A percentile compares a stretch with the other conserved stretches of the same genome.
phyloP scores from a whole-genome alignment of 2,888 invertebrate genomes.

The Xylocampa areola region DNA sequence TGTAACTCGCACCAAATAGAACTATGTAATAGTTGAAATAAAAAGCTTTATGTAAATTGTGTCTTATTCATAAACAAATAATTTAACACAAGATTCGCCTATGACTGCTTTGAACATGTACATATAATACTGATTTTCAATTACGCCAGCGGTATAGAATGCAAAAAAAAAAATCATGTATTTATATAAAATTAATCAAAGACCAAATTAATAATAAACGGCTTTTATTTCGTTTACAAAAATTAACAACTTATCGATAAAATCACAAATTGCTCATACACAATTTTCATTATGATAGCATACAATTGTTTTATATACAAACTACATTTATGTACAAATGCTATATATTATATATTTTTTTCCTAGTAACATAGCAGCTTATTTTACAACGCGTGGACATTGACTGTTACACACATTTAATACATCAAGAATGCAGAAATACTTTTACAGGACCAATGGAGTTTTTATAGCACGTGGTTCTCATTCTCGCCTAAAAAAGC shows the following conservation, averaged over 20 bases:
- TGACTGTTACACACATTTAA: constrained; percentile 9
- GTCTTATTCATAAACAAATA: neutral
- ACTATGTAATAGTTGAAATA: constrained; percentile 64
- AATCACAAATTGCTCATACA: constrained; percentile 65
- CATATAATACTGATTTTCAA: too few relatives aligned
- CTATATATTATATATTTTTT: constrained; percentile 31
- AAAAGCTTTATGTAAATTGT: constrained; percentile 51
- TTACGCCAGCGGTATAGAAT: neutral
- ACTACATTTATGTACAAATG: constrained; percentile 47
- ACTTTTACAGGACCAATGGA: too few relatives aligned
- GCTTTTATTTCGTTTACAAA: constrained; percentile 70
- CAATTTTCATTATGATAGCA: constrained; percentile 55
- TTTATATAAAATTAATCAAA: constrained; percentile 9
- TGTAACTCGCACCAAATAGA: constrained; percentile 73
- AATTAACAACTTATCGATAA: constrained; percentile 71
- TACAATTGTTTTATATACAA: constrained; percentile 58
- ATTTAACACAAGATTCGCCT: too few relatives aligned
- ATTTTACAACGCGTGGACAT: constrained; percentile 5
- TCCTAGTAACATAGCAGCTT: constrained; percentile 17
- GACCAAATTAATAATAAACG: constrained; percentile 58
- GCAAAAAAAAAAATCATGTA: neutral
- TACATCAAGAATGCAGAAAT: too few relatives aligned
- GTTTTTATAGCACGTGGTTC: too few relatives aligned
- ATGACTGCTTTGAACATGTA: too few relatives aligned
- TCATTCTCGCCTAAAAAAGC: too few relatives aligned